These are phyloP conservation scores for Chionoecetes opilio DNA, from an alignment of 1,140 invertebrate species.

Conservation along the genomic window DNA sequence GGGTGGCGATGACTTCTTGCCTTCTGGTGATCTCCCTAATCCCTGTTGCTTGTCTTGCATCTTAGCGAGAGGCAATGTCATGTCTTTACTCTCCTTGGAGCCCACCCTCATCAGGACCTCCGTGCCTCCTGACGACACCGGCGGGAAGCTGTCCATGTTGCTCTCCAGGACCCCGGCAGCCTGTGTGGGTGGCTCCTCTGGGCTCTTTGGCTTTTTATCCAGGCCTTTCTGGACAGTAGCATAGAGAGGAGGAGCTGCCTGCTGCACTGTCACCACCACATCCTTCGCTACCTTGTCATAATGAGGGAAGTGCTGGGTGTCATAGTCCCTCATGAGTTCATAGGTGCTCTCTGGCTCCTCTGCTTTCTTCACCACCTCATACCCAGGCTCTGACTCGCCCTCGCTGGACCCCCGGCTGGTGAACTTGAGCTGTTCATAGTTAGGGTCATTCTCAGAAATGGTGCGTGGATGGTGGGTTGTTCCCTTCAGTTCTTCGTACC, in stretches of 20 bases:
- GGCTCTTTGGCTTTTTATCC: conserved; percentile 18
- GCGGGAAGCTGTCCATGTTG: conserved; percentile 39
- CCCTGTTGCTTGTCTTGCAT: neutral
- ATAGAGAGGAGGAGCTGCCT: conserved; percentile 54
- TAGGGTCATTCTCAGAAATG: conserved; percentile 77
- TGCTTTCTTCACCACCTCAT: conserved; percentile 79
- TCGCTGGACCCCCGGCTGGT: conserved; percentile 58
- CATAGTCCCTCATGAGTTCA: conserved; percentile 75
- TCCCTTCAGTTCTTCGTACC: conserved; percentile 75
- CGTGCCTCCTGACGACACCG: neutral
- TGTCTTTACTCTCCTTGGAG: conserved; percentile 1
- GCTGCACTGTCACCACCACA: neutral
- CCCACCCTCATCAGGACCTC: neutral
- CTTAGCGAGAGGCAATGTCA: conserved; percentile 27
- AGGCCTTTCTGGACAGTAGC: conserved; percentile 61
- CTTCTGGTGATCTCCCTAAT: neutral
- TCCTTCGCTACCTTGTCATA: conserved; percentile 64
- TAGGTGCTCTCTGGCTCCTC: conserved; percentile 68
- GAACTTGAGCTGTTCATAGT: conserved; percentile 80
- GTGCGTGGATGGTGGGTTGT: conserved; percentile 60
- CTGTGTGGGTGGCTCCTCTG: neutral
- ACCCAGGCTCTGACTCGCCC: conserved; percentile 64
- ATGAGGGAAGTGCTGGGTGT: conserved; percentile 62
- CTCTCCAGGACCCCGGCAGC: conserved; percentile 42
- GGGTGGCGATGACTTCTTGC: conserved; percentile 23